Conservation (phyloP, 1,140 invertebrate genomes). For the Aricia agestis region DNA sequence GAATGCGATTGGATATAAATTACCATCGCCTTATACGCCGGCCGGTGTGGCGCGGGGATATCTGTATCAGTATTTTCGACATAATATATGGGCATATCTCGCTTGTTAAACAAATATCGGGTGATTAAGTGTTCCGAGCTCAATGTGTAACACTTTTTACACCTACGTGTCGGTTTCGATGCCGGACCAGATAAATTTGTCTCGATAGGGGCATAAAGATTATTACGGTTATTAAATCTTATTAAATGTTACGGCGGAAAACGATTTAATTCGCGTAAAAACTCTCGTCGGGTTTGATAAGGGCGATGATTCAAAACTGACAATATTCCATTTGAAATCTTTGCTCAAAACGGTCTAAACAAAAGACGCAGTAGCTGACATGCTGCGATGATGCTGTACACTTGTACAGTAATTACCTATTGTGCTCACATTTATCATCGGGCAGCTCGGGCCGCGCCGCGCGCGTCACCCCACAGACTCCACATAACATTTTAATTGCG, state of each 20-base stretch:
- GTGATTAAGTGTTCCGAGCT: conserved; percentile 17
- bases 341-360: not conserved
- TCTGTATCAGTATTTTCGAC: conserved; percentile 26
- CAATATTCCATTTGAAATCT: not conserved
- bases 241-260: not conserved
- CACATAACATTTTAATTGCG: conserved; percentile 60
- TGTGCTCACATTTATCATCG: conserved; percentile 33
- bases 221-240: not conserved
- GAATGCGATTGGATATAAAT: conserved; percentile 24
- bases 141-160: conserved; percentile 14
- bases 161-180: not conserved
- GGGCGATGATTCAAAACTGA: not conserved
- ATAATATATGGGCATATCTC: conserved; percentile 10
- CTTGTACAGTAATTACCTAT: conserved; percentile 29
- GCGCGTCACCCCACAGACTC: conserved; percentile 5
- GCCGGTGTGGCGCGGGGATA: conserved; percentile 26
- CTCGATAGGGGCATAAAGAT: not conserved
- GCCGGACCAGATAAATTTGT: conserved; percentile 1
- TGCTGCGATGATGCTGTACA: not conserved
- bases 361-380: not conserved
- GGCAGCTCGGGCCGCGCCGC: conserved; percentile 26
- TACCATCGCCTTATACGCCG: conserved; percentile 29
- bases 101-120: conserved; percentile 19
- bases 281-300: not conserved
- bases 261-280: not conserved